Evolutionary conservation across 2,888 invertebrate species (phyloP), one percentile per base, ranked within the genome.

Genomic region (Coenonympha arcania): DNA sequence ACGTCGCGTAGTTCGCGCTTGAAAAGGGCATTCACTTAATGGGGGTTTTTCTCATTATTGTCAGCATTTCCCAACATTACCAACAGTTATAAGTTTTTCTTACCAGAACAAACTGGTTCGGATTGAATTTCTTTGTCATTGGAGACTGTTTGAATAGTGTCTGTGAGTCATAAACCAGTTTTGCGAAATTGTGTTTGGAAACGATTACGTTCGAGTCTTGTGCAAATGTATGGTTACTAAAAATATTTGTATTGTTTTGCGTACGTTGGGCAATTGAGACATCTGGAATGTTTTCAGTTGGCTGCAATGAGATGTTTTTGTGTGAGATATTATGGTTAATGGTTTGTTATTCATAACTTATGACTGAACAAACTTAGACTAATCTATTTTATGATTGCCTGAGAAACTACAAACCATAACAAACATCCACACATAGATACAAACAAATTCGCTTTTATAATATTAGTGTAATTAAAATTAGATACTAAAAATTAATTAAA

Each of bases 121-220:
- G 40, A 16, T 44, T 33, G 37, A 13, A 42, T 33, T 50, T 49
- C 30, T 34, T 42, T 42, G 9, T 24, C 28, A 43, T 26, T n/a
- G 11, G 31, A 46, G 18, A 28, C 26, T 18, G 41, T 56, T 56
- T 48, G 28, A 47, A 43, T 34, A 33, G 46, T 18, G 36, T 13
- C 15, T 41, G 45, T 58, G 54, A 57, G 48, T 56, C 57, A 57
- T 34, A 40, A 57, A 59, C 57, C 54, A 41, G 58, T 58, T 57
- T 57, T 52, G 33, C 46, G 54, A 50, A 54, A 52, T 43, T 34
- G 22, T 40, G 49, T 47, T 55, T 43, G 44, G 52, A 52, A 44
- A 54, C 46, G 30, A 41, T 46, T 41, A 46, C 42, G 40, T 36
- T 31, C 42, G 41, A 36, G 30, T 26, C 41, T 46, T 33, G 49